phyloP scores from a whole-genome alignment of 2,888 invertebrate species.

The Eucera pruinosa region DNA sequence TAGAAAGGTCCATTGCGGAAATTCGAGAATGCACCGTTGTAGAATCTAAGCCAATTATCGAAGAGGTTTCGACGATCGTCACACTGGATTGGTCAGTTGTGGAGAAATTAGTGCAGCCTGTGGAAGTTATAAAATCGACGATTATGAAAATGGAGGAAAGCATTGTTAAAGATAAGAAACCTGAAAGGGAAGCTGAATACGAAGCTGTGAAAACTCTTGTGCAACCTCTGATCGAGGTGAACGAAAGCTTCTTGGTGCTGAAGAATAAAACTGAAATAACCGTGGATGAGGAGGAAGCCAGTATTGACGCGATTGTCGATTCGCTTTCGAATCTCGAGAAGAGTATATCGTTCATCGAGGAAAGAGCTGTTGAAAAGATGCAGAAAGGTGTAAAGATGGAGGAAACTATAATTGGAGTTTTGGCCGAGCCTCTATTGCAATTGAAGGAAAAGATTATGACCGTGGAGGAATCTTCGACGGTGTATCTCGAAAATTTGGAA shows the following conservation, averaged over 20 bases:
- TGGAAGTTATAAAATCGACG: conserved; percentile 57
- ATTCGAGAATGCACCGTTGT: conserved; percentile 67
- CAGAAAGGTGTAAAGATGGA: conserved; percentile 44
- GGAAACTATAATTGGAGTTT: conserved; percentile 30
- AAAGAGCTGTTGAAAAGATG: conserved; percentile 63
- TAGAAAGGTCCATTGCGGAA: conserved; percentile 73
- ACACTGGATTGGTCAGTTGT: conserved; percentile 63
- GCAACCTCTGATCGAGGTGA: conserved; percentile 57
- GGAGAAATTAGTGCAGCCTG: conserved; percentile 58
- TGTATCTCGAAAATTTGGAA: conserved; percentile 64
- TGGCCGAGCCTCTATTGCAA: conserved; percentile 60
- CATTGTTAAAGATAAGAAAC: neutral
- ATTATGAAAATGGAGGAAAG: conserved; percentile 54
- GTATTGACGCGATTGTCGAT: conserved; percentile 69
- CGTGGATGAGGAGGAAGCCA: conserved; percentile 55
- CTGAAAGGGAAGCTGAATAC: conserved; percentile 32
- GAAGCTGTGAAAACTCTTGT: conserved; percentile 59
- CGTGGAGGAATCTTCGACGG: conserved; percentile 62
- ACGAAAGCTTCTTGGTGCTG: conserved; percentile 58
- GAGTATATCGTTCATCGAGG: conserved; percentile 70
- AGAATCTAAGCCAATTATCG: conserved; percentile 43
- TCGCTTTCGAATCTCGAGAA: conserved; percentile 72
- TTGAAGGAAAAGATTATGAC: conserved; percentile 64
- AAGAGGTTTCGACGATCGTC: conserved; percentile 43
- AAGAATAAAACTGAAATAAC: conserved; percentile 37